These are phyloP conservation scores for Cinara cedri DNA, from an alignment of 2,888 invertebrate genomes.

Conservation along the genomic window DNA sequence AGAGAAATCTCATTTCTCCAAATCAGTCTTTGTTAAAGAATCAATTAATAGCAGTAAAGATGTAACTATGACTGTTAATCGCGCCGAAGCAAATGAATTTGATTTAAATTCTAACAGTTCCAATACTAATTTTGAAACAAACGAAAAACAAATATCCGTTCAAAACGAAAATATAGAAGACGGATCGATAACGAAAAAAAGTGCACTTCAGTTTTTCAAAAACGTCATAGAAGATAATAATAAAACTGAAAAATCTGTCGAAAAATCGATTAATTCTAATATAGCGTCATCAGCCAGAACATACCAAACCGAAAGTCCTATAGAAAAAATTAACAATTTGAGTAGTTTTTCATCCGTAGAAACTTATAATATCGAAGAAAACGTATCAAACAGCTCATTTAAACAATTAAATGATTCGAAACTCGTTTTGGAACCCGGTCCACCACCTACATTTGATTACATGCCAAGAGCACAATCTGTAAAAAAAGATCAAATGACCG, in stretches of 20 bases:
- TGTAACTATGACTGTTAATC: constrained; percentile 59
- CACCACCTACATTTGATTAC: constrained; percentile 75
- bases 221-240: constrained; percentile 68
- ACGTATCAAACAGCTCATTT: constrained; percentile 35
- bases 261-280: constrained; percentile 46
- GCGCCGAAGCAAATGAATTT: not conserved
- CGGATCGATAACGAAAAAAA: constrained; percentile 70
- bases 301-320: not conserved
- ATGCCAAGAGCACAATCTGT: constrained; percentile 66
- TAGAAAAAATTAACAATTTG: constrained; percentile 6
- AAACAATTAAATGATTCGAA: constrained; percentile 46
- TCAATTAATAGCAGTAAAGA: constrained; percentile 61
- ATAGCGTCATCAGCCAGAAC: not conserved
- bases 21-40: constrained; percentile 60
- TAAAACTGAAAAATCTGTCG: constrained; percentile 61
- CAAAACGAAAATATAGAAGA: constrained; percentile 66
- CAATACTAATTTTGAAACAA: constrained; percentile 39
- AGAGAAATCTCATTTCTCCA: constrained; percentile 30
- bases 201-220: constrained; percentile 73
- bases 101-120: constrained; percentile 3
- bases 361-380: constrained; percentile 40
- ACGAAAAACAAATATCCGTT: constrained; percentile 57
- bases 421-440: constrained; percentile 70
- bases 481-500: constrained; percentile 65
- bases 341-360: not conserved